Evolutionary conservation across 2,888 invertebrate genomes (phyloP).

Genomic region (Polyommatus iphigenia): DNA sequence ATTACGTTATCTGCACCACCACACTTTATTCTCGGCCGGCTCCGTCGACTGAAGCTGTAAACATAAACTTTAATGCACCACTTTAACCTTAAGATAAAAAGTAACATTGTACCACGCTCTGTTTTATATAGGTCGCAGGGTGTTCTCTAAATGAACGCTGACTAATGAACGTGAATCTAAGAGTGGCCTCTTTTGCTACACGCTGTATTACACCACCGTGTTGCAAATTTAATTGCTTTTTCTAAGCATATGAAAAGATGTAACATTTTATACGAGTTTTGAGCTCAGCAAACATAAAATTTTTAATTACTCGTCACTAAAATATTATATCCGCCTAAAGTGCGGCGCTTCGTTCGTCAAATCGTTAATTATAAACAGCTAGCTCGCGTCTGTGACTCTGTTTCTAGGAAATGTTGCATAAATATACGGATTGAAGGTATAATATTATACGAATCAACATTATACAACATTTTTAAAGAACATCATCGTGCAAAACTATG

Average conservation of each 20-base stretch:
- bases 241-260: slow-evolving; percentile 34
- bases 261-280: slow-evolving; percentile 29
- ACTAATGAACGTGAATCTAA: slow-evolving; percentile 49
- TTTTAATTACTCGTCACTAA: slow-evolving; percentile 26
- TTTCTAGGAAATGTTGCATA: background rate
- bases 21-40: background rate
- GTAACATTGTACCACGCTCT: slow-evolving; percentile 38
- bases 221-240: slow-evolving; percentile 42
- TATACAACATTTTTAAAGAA: too few species aligned
- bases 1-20: slow-evolving; percentile 10
- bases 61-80: slow-evolving; percentile 24
- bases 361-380: slow-evolving; percentile 18
- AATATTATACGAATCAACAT: background rate
- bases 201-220: slow-evolving; percentile 39
- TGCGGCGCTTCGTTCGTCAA: background rate
- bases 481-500: too few species aligned
- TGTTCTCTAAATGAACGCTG: slow-evolving; percentile 48
- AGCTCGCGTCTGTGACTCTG: background rate
- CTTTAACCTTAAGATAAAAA: slow-evolving; percentile 28
- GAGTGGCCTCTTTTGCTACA: slow-evolving; percentile 45
- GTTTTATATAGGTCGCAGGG: slow-evolving; percentile 46
- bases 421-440: background rate
- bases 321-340: slow-evolving; percentile 6
- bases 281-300: slow-evolving; percentile 22
- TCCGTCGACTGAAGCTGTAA: background rate